Percentiles rank a stretch among this genome's conserved stretches.
Conservation (phyloP, 2,113 vertebrate genomes). For the Phyllostomus discolor region DNA sequence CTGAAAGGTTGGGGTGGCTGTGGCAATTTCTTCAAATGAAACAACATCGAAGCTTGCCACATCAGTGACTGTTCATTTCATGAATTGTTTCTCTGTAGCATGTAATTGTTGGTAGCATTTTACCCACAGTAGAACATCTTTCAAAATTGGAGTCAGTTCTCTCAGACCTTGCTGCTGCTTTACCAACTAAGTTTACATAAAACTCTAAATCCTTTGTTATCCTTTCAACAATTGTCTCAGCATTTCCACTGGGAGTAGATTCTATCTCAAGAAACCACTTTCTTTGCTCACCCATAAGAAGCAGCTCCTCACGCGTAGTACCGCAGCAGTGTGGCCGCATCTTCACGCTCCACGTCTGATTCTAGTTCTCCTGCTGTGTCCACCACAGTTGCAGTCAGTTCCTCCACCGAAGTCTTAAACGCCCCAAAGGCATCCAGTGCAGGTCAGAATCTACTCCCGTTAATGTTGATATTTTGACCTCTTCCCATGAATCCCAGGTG, state of each 20-base stretch:
- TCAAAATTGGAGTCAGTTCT: background rate
- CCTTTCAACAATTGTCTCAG: background rate
- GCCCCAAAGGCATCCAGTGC: background rate
- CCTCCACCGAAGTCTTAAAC: background rate
- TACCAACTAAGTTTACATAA: background rate
- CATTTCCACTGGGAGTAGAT: background rate
- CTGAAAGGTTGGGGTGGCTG: background rate
- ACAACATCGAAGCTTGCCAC: background rate
- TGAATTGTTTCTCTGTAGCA: background rate
- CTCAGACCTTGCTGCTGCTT: background rate
- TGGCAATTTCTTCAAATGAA: background rate
- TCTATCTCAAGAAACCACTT: background rate
- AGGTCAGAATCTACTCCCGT: background rate
- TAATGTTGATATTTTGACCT: background rate
- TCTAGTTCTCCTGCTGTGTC: background rate
- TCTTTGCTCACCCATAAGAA: background rate
- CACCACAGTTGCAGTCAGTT: background rate
- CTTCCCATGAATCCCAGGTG: background rate
- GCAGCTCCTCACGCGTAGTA: too few relatives aligned
- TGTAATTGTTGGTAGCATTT: background rate
- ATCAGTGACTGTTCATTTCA: background rate
- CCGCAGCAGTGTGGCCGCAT: background rate
- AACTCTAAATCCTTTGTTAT: background rate
- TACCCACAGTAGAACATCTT: background rate
- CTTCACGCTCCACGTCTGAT: background rate